A percentile compares a stretch with the other conserved stretches of the same genome.
Conservation (phyloP, 2,797 vertebrate genomes). For the Dromococcyx pavoninus region DNA sequence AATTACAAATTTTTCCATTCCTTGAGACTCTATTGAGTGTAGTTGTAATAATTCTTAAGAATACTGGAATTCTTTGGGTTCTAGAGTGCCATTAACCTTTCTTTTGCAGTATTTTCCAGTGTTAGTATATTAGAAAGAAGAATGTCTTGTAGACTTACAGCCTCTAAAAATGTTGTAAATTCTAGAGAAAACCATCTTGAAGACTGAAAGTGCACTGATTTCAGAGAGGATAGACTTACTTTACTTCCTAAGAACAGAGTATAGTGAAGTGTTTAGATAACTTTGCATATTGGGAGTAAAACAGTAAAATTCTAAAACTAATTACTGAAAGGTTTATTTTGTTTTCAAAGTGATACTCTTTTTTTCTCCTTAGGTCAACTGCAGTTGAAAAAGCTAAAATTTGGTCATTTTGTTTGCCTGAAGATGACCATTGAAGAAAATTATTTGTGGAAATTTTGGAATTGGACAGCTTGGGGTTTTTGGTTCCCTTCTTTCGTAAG, state of each 20-base stretch:
- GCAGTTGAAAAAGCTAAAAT: not conserved
- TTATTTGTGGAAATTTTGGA: not conserved
- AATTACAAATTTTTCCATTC: not conserved
- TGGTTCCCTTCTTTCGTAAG: not conserved
- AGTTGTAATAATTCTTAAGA: not conserved
- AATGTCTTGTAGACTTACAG: not conserved
- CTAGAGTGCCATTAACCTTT: not conserved
- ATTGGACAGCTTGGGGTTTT: not conserved
- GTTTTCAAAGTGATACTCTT: not conserved
- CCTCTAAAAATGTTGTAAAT: not conserved
- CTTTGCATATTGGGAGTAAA: not conserved
- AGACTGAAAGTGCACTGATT: not conserved
- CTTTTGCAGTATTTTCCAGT: not conserved
- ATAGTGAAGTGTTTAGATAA: not conserved
- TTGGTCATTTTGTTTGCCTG: not conserved
- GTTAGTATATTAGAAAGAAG: not conserved
- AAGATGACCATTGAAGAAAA: not conserved
- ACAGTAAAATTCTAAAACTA: not conserved
- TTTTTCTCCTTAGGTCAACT: not conserved
- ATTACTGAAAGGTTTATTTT: not conserved
- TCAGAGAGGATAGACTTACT: not conserved
- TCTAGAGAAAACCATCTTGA: not conserved
- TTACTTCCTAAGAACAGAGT: not conserved
- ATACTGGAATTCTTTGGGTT: not conserved
- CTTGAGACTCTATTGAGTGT: not conserved